Conservation (phyloP, 2,888 invertebrate species). For the Cantharis flavilabris region DNA sequence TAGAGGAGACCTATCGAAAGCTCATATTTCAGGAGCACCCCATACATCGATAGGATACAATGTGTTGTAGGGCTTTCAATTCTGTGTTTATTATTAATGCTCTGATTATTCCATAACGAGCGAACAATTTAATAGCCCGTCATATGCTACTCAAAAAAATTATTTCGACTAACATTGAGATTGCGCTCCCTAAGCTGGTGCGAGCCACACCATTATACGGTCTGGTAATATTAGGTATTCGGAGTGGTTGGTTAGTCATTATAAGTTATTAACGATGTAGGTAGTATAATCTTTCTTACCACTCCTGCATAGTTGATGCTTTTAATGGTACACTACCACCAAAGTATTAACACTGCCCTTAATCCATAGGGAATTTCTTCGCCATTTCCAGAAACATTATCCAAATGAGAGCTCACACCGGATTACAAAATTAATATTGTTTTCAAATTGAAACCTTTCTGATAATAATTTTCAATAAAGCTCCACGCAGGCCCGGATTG, state of each 20-base stretch:
- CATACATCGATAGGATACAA: conserved; percentile 16
- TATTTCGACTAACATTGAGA: not conserved
- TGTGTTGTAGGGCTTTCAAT: conserved; percentile 14
- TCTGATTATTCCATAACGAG: conserved; percentile 23
- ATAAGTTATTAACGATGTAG: conserved; percentile 16
- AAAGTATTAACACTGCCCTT: conserved; percentile 12
- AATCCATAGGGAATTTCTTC: not conserved
- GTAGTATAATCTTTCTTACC: conserved; percentile 27
- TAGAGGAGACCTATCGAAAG: conserved; percentile 36
- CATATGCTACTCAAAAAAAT: not conserved
- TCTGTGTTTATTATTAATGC: conserved; percentile 20
- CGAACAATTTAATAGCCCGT: conserved; percentile 2
- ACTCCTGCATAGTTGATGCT: conserved; percentile 27
- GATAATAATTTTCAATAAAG: not conserved
- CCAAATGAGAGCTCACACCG: not conserved
- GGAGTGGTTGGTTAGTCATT: conserved; percentile 7
- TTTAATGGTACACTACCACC: conserved; percentile 22
- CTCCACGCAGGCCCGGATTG: too few relatives aligned
- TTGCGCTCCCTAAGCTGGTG: not conserved
- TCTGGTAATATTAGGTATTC: not conserved
- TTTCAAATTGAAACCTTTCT: not conserved
- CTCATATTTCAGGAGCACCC: conserved; percentile 28
- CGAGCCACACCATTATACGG: not conserved
- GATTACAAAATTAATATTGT: not conserved
- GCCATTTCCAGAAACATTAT: not conserved